Evolutionary conservation across 2,888 invertebrate genomes (phyloP), one percentile per base, ranked within the genome.

Genomic region (Calameuta filiformis): DNA sequence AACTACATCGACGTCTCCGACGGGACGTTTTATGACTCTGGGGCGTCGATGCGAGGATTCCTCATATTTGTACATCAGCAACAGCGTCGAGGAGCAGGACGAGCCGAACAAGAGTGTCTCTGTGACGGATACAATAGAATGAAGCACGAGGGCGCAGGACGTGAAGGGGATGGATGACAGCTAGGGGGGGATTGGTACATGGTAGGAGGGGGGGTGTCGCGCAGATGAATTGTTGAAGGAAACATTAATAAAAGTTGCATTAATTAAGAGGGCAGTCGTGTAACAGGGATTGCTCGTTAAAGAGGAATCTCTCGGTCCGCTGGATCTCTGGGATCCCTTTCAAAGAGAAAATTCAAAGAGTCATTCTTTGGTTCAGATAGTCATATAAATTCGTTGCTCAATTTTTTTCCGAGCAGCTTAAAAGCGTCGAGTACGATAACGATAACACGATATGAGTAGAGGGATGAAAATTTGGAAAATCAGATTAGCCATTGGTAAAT

Each of bases 201-300:
- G 68, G 75, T 40, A 76, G 77, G 76, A 73, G 56, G 75, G 79
- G 77, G 79, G 81, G 78, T 82, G 79, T 77, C 76, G 81, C 81
- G 81, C 84, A 83, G 84, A 79, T 85, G 85, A 85, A 88, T 87
- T 86, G 85, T 88, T 87, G 83, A 85, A 87, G 86, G 86, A 89
- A 89, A 88, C 86, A 88, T 88, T 89, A 89, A 89, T 89, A 89
- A 89, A 89, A 88, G 89, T 89, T 88, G 87, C 87, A 88, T 89
- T 89, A 89, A 89, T 89, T 89, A 89, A 89, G 86, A 86, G 89
- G 85, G 85, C 82, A 84, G 86, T 84, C 80, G 79, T 80, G 80
- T 80, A 80, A 78, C 81, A 83, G 76, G 83, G 81, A 85, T 85
- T 83, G 86, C 83, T 85, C 83, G 85, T 86, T 87, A 86, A 84